Evolutionary conservation across 92 coral and sea anemone species (phyloP), one percentile per base, ranked within the genome.

Genomic region (Zoanthus sansibaricus): DNA sequence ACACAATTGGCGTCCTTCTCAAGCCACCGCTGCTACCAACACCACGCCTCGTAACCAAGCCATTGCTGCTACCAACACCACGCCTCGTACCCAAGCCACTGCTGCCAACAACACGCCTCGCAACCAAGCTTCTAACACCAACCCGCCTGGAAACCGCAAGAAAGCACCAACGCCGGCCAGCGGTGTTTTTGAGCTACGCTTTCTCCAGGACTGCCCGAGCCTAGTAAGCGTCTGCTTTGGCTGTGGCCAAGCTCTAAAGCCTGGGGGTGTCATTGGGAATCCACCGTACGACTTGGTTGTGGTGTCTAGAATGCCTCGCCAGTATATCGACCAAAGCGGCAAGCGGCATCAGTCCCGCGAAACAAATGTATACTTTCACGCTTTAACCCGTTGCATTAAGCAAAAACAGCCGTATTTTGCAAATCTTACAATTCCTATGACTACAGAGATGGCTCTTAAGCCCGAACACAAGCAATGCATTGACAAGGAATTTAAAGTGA

Each of bases 281-380:
- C 86, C 86, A 56, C 86, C 86, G 8, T 68, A 82, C 59, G 86
- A 82, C 86, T 66, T 82, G 72, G 85, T 82, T 32, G 86, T 82
- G 55, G 86, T 82, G 14, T 82, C 86, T 11, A 62, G 86, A 46
- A 82, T 82, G 86, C 77, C 86, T 30, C 76, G 86, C 55, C 86
- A 62, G 37, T 82, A 45, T 68, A 12, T 82, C 52, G 86, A 82
- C 56, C 76, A 82, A 16, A 18, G 47, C 56, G 86, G 86, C 59
- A 66, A 82, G 46, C 49, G 64, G 59, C 64, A 56, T 56, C 87
- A 82, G 33, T 64, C 75, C 77, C 76, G 77, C 73, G 87, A 82
- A 61, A 45, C 64, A 17, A 82, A 82, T 82, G 87, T 82, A 15
- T 82, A 82, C 42, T 82, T 82, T 46, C 87, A 82, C 64, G 87